A percentile compares a stretch with the other conserved stretches of the same genome.
Conservation (phyloP, 2,113 vertebrate species). For the Erythrocercus mccallii region DNA sequence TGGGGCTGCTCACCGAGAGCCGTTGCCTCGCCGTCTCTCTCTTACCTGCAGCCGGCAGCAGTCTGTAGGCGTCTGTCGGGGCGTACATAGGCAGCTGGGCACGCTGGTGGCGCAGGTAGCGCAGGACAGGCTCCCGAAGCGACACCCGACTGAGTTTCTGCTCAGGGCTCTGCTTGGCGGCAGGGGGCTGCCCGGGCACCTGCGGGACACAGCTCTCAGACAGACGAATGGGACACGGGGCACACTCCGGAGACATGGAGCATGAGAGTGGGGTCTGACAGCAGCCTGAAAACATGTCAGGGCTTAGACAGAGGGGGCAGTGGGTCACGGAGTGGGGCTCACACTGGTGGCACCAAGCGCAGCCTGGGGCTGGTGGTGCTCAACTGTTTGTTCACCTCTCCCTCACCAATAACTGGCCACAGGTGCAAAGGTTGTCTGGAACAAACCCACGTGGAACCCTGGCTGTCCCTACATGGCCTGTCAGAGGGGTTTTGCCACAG, state of each 20-base stretch:
- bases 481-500: not conserved
- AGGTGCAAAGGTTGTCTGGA: not conserved
- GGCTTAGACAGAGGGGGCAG: not conserved
- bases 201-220: not conserved
- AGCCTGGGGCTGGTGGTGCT: no score
- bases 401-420: not conserved
- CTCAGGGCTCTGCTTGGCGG: not conserved
- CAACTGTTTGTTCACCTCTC: not conserved
- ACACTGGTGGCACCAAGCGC: not conserved
- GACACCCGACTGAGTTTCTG: not conserved
- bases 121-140: slow-evolving; percentile 72
- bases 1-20: not conserved
- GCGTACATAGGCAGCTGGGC: slow-evolving; percentile 88
- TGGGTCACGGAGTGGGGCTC: not conserved
- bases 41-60: not conserved
- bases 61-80: not conserved
- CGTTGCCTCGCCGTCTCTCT: not conserved
- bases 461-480: not conserved
- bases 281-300: fast-evolving
- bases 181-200: not conserved
- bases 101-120: slow-evolving; percentile 80
- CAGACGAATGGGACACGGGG: not conserved
- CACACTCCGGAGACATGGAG: fast-evolving
- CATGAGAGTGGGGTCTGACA: fast-evolving
- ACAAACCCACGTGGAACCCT: no score